Conservation (phyloP, 2,113 vertebrate genomes). For the Callionymus lyra region DNA sequence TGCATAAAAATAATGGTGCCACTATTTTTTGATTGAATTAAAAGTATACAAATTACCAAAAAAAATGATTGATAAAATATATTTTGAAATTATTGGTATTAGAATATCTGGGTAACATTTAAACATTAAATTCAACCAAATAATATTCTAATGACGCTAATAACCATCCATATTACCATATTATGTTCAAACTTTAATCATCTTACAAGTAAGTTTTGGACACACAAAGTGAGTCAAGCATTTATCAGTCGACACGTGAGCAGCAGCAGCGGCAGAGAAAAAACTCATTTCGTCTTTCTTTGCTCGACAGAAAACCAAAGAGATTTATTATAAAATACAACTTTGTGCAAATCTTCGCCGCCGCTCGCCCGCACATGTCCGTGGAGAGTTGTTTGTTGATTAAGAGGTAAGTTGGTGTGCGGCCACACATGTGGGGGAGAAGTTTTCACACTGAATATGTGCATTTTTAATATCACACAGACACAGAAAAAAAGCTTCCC, state of each 20-base stretch:
- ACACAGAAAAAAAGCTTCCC: slow-evolving; percentile 36
- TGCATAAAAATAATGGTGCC: too few species aligned
- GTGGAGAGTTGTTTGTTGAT: slow-evolving; percentile 29
- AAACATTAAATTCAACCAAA: too few species aligned
- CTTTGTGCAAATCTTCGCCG: slow-evolving; percentile 5
- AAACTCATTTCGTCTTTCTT: slow-evolving; percentile 41
- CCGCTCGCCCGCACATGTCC: neutral
- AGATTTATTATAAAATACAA: slow-evolving; percentile 50
- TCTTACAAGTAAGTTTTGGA: too few species aligned
- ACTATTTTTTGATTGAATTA: too few species aligned
- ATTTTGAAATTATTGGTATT: too few species aligned
- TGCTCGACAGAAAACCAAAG: slow-evolving; percentile 41
- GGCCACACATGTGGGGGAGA: neutral
- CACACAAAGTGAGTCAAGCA: too few species aligned
- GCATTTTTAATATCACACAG: slow-evolving; percentile 43
- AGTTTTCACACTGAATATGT: slow-evolving; percentile 18
- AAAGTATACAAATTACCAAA: too few species aligned
- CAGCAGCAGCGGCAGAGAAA: slow-evolving; percentile 43
- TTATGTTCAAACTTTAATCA: too few species aligned
- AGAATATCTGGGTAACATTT: too few species aligned
- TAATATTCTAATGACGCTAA: too few species aligned
- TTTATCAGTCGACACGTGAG: slow-evolving; percentile 21
- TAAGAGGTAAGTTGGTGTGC: slow-evolving; percentile 13
- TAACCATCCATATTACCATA: too few species aligned
- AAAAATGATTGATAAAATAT: too few species aligned